Evolutionary conservation across 2,113 vertebrate genomes (phyloP).

Genomic region (Stegostoma tigrinum): DNA sequence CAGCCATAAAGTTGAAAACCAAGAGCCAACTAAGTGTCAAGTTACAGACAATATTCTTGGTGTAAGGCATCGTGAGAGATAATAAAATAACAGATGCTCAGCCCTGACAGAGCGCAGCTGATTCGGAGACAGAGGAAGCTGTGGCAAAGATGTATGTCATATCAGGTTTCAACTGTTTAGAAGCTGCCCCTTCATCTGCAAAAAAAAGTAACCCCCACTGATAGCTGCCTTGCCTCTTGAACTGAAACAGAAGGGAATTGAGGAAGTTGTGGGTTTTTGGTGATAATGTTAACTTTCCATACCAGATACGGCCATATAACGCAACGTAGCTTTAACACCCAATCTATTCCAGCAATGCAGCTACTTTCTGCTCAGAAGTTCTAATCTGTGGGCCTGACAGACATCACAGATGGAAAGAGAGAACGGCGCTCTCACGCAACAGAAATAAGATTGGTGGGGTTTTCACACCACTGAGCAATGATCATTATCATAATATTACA

Average conservation of each 20-base stretch:
- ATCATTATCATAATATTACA: neutral
- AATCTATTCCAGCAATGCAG: neutral
- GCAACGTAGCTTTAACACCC: neutral
- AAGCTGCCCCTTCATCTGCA: neutral
- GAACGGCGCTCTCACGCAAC: neutral
- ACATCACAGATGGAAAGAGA: neutral
- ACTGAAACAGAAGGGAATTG: neutral
- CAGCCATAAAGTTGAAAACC: neutral
- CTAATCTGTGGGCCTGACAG: neutral
- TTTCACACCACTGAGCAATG: neutral
- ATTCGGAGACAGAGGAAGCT: neutral
- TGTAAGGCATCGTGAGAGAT: slow-evolving; percentile 4
- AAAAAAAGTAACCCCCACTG: neutral
- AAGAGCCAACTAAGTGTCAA: neutral
- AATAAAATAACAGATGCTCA: slow-evolving; percentile 19
- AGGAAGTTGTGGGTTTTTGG: slow-evolving; percentile 23
- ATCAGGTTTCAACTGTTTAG: neutral
- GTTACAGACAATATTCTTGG: neutral
- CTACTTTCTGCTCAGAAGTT: neutral
- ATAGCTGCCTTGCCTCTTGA: neutral
- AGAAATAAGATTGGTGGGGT: neutral
- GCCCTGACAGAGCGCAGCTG: neutral
- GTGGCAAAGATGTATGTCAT: neutral
- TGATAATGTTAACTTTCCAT: neutral
- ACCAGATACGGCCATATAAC: neutral